Conservation (phyloP, 2,113 vertebrate genomes). For the Rhineura floridana region DNA sequence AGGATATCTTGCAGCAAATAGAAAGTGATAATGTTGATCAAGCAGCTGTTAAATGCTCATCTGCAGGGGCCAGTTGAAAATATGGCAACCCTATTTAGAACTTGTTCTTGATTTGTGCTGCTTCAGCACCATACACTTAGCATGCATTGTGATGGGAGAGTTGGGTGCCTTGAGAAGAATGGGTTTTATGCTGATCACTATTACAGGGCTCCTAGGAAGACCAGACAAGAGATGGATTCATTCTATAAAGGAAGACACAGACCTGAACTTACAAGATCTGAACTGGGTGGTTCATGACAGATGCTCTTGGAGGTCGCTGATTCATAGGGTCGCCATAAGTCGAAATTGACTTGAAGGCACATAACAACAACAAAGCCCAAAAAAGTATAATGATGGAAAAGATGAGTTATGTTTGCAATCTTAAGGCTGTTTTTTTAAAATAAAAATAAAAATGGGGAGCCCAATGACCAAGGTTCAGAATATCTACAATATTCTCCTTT, state of each 20-base stretch:
- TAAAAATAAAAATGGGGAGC: too few relatives aligned
- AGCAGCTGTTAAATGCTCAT: not conserved
- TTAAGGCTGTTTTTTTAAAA: too few relatives aligned
- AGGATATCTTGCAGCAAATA: not conserved
- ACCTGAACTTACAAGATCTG: too few relatives aligned
- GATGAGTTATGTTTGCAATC: not conserved
- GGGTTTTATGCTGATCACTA: not conserved
- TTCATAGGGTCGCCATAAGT: too few relatives aligned
- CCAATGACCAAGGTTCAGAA: not conserved
- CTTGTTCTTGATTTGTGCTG: not conserved
- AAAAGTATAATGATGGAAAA: not conserved
- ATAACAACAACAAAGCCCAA: too few relatives aligned
- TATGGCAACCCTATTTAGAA: not conserved
- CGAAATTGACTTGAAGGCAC: too few relatives aligned
- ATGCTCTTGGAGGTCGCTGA: too few relatives aligned
- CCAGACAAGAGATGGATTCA: too few relatives aligned
- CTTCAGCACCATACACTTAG: not conserved
- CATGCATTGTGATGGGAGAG: not conserved
- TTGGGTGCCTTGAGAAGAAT: not conserved
- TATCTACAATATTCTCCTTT: not conserved
- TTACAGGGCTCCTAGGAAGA: too few relatives aligned
- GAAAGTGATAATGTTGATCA: not conserved
- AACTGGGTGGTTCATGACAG: too few relatives aligned
- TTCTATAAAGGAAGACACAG: too few relatives aligned
- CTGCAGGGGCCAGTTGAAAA: not conserved